Conservation (phyloP, 2,888 invertebrate species). For the Macrosoma leucophasiata region DNA sequence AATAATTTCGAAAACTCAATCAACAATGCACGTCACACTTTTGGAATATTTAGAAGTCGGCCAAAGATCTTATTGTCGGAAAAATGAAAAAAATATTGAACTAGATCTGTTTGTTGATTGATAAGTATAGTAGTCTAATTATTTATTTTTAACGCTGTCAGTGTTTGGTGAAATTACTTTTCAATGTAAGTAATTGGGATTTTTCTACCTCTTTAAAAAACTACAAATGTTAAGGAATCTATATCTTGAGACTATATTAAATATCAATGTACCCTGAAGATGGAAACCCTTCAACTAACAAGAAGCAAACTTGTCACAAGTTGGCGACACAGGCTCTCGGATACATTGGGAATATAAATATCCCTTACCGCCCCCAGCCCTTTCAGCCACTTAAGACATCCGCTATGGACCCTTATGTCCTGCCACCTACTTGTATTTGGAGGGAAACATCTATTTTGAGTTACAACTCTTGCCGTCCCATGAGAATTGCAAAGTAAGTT, state of each 20-base stretch:
- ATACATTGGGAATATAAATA: constrained; percentile 69
- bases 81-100: background rate
- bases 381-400: constrained; percentile 67
- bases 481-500: constrained; percentile 28
- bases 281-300: constrained; percentile 35
- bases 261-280: constrained; percentile 24
- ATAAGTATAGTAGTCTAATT: no score
- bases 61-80: no score
- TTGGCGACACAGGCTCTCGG: constrained; percentile 49
- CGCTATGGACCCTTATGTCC: constrained; percentile 45
- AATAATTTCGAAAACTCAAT: no score
- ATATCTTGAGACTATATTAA: background rate
- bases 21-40: no score
- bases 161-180: background rate
- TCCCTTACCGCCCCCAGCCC: constrained; percentile 50
- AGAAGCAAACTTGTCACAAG: constrained; percentile 42
- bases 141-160: no score
- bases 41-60: no score
- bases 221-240: background rate
- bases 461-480: constrained; percentile 25
- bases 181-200: background rate
- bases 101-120: background rate
- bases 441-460: constrained; percentile 34
- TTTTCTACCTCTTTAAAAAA: background rate
- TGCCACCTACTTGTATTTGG: constrained; percentile 28